phyloP scores from a whole-genome alignment of 2,797 vertebrate species.

The Mergus octosetaceus region DNA sequence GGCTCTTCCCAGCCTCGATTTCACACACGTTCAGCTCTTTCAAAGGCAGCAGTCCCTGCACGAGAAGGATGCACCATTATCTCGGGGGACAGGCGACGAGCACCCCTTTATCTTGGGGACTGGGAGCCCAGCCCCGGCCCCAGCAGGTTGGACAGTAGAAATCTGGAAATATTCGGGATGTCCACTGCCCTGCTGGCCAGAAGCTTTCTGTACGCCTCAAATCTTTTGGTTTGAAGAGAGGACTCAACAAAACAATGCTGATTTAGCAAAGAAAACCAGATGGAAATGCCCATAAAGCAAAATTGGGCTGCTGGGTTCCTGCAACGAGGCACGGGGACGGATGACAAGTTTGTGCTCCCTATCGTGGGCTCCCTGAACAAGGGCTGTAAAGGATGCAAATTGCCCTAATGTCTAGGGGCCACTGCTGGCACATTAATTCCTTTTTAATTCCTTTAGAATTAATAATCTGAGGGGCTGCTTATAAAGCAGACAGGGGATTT shows the following conservation, averaged over 20 bases:
- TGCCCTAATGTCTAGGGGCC: background rate
- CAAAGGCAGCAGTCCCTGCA: slow-evolving; percentile 90
- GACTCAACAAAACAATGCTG: background rate
- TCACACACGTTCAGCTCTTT: slow-evolving; percentile 86
- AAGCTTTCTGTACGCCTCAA: background rate
- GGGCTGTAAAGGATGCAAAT: background rate
- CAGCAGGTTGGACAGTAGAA: background rate
- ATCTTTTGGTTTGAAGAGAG: background rate
- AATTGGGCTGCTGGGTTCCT: background rate
- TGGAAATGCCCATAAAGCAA: background rate
- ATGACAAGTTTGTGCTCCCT: background rate
- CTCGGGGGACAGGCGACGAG: too few species aligned
- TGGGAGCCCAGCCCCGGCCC: background rate
- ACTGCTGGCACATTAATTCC: background rate
- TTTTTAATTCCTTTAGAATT: background rate
- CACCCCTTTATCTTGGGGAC: background rate
- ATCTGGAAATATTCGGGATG: background rate
- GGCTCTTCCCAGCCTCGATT: slow-evolving; percentile 77
- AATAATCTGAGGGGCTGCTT: background rate
- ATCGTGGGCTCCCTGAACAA: background rate
- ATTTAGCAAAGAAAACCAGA: background rate
- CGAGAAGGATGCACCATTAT: background rate
- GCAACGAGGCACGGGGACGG: rapidly evolving
- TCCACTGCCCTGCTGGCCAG: background rate
- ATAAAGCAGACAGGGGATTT: background rate